Base-by-base conservation (phyloP, 2,888 invertebrate genomes). In the Willowsia nigromaculata region DNA sequence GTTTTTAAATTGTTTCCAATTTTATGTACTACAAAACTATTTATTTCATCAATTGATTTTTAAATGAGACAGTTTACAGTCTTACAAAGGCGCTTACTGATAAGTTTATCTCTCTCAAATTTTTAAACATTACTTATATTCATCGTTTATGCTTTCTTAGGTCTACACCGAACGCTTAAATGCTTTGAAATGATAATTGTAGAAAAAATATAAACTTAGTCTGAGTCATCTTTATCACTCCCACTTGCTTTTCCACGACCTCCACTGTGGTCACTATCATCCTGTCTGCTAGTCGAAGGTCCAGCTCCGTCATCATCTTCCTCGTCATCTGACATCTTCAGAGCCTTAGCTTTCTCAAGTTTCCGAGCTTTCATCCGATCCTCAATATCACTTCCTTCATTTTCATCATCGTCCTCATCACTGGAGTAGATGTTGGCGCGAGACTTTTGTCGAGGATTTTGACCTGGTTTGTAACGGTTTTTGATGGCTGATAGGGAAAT, bases 401-500 rank as follows among this genome's bases (percentile, higher is more conserved):
- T 91, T 9, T 90, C 91, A 0, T 96, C 97, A 0, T 96, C 97
- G 90, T 97, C 97, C 33, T 97, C 98, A 92, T 98, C 98, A 0
- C 97, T 97, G 0, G 98, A 98, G 94, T 98, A 98, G 93, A 98
- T 98, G 56, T 91, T 91, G 25, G 82, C 76, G 59, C 78, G 53
- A 9, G 83, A 56, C 47, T 86, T 88, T 30, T 84, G 81, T 11
- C 76, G 81, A 4, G 71, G 65, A 25, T 89, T 86, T 13, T 94
- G 94, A 37, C 96, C 96, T 94, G 96, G 95, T 93, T 98, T 99
- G 94, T 97, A 98, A 93, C 97, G 97, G 94, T 97, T 98, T 94
- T 99, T 99, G 94, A 99, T 99, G 59, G 98, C 98, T 87, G 97
- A 96, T 27, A 99, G 95, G 0, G 98, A 98, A 93, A 99, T 98